Evolutionary conservation across 2,888 invertebrate genomes (phyloP).

Genomic region (Odontocerum albicorne): DNA sequence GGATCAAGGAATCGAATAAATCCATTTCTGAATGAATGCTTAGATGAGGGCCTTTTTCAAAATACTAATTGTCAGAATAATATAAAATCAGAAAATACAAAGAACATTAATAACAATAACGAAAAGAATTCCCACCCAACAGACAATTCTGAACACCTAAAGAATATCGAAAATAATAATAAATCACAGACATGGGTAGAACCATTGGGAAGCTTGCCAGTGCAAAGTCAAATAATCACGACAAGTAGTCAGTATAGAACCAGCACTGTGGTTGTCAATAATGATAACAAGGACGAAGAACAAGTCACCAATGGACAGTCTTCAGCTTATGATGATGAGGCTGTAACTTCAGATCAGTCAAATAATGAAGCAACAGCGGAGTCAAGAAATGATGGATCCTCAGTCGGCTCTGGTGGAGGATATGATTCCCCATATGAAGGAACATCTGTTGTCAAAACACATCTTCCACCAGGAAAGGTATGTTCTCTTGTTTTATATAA

Average conservation of each 20-base stretch:
- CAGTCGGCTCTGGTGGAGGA: constrained; percentile 48
- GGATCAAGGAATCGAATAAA: constrained; percentile 58
- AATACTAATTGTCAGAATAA: constrained; percentile 34
- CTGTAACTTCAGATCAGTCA: constrained; percentile 52
- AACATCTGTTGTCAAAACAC: constrained; percentile 63
- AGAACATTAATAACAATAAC: constrained; percentile 10
- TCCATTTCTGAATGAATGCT: constrained; percentile 63
- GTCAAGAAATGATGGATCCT: constrained; percentile 48
- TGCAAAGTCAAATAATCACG: constrained; percentile 45
- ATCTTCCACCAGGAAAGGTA: constrained; percentile 74
- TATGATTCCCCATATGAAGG: constrained; percentile 63
- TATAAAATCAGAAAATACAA: constrained; percentile 20
- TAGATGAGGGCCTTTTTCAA: constrained; percentile 40
- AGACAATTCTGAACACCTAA: background rate
- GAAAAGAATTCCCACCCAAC: background rate
- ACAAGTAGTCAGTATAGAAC: constrained; percentile 43
- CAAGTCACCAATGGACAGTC: constrained; percentile 31
- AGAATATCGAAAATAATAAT: background rate
- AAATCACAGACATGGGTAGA: constrained; percentile 42
- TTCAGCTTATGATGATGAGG: constrained; percentile 48
- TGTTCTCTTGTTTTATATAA: background rate
- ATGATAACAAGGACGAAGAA: constrained; percentile 1
- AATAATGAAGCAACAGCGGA: constrained; percentile 45
- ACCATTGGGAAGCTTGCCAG: constrained; percentile 53
- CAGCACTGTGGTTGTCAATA: constrained; percentile 43